Base-by-base conservation (phyloP, 1,140 invertebrate species). In the Drosophila ficusphila region DNA sequence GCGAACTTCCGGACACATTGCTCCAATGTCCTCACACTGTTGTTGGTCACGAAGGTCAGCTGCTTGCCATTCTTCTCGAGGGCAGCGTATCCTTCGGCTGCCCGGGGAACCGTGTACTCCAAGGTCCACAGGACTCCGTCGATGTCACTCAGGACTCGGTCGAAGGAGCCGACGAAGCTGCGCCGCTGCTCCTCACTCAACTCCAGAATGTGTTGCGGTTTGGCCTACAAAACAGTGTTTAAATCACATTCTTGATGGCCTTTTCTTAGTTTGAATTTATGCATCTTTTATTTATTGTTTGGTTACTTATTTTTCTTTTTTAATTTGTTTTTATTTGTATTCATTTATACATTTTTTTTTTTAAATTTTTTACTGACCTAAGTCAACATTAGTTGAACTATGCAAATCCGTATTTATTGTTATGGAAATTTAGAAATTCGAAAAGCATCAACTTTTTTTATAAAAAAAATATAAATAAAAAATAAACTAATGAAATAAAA, bases 11-110 rank as follows among this genome's bases (percentile, higher is more conserved):
- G 4, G 4, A 89, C 74, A 48, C 92, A 92, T 5, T 90, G 68
- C 2, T 92, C 76, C 47, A 89, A 31, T 0, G 68, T 83, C 19
- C 92, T 57, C 1, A 92, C 81, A 56, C 92, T 93, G 82, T 97
- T 97, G 79, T 97, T 97, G 1, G 96, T 95, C 0, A 96, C 93
- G 61, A 94, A 95, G 52, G 94, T 93, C 0, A 96, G 89, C 42
- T 92, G 93, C 88, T 97, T 97, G 1, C 95, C 95, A 41, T 94
- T 76, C 4, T 92, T 71, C 58, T 93, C 90, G 27, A 96, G 92
- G 19, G 91, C 89, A 9, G 82, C 79, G 36, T 95, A 91, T 18
- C 93, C 92, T 3, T 93, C 92, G 0, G 92, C 79, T 1, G 93
- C 92, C 1, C 93, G 93, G 3, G 92, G 91, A 0, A 95, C 89